Base-by-base conservation (phyloP, 2,888 invertebrate genomes). In the Troglohyphantes excavatus region DNA sequence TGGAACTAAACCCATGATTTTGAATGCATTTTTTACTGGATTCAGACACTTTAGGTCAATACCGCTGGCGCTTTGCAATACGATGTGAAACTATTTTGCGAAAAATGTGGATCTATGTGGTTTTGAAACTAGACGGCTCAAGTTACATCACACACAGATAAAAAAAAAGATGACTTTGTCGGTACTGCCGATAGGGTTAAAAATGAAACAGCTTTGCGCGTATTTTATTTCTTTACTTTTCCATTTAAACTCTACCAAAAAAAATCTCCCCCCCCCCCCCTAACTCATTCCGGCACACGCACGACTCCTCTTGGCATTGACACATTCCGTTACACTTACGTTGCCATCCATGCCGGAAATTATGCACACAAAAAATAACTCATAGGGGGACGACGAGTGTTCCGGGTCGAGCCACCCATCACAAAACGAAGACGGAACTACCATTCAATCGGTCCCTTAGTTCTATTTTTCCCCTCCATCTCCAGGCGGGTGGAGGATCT, bases 271-370 rank as follows among this genome's bases (percentile, higher is more conserved):
- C 53, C 53, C 9, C 5, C 3, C 9, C 33, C 33, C 33, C 33
- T 53, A 53, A 53, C n/a, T 5, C n/a, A 53, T 17, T 53, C 53
- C 53, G 17, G 39, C 39, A 39, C 39, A 39, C 53, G 53, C 53
- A n/a, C 53, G 53, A 13, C n/a, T 17, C 53, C 53, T 5, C 13
- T n/a, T 13, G 39, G 53, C 53, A 53, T n/a, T 13, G 53, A 53
- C 29, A 46, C 75, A 75, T 75, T 75, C 75, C 61, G 75, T 75
- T 61, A 75, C 81, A 84, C 53, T 67, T 67, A 75, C n/a, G 53
- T 75, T 67, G 21, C 84, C 33, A 75, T 29, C 83, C 65, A 67
- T 70, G 63, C 85, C 85, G 85, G 85, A 86, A 86, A 78, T 83
- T 73, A 83, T 65, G 26, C 61, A 27, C 26, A 59, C 23, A 43